Base-by-base conservation (phyloP, 2,888 invertebrate genomes). In the Phorcus lineatus region DNA sequence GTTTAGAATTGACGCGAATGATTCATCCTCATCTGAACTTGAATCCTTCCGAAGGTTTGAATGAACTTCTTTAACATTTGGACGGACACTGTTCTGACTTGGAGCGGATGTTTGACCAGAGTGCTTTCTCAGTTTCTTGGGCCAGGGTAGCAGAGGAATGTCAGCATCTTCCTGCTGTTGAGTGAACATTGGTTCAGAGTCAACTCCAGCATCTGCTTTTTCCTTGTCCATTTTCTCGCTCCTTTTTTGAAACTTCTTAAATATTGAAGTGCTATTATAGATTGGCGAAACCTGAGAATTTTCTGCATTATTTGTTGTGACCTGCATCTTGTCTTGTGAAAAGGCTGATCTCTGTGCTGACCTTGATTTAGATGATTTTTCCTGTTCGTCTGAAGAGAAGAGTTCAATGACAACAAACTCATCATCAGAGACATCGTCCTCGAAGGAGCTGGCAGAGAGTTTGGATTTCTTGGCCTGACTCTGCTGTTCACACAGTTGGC, bases 181-280 rank as follows among this genome's bases (percentile, higher is more conserved):
- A 24, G 70, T 70, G n/a, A 70, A 70, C 70, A 70, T 70, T 24
- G 19, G 36, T 11, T 31, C 31, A 36, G 28, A 19, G 36, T 16
- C 24, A 22, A 7, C 57, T 6, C 24, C 7, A n/a, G 40, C 7
- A 0, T 11, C 19, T 36, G 70, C 31, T 40, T 36, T 36, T 7
- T n/a, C n/a, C 16, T 11, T 36, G 19, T 11, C 1, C 2, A 0
- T 57, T 57, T 11, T 57, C 19, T 36, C 70, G n/a, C n/a, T 31
- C n/a, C n/a, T n/a, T 17, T 70, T 31, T 70, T 70, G 36, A n/a
- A 70, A 70, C n/a, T 40, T 70, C 70, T 70, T 70, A n/a, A 70
- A 70, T 16, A 70, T 70, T n/a, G 70, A 36, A n/a, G 70, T 36
- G 40, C 13, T 70, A 40, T 70, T 70, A 36, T 70, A 36, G 17